Evolutionary conservation across 2,888 invertebrate genomes (phyloP).

Genomic region (Rhagium mordax): DNA sequence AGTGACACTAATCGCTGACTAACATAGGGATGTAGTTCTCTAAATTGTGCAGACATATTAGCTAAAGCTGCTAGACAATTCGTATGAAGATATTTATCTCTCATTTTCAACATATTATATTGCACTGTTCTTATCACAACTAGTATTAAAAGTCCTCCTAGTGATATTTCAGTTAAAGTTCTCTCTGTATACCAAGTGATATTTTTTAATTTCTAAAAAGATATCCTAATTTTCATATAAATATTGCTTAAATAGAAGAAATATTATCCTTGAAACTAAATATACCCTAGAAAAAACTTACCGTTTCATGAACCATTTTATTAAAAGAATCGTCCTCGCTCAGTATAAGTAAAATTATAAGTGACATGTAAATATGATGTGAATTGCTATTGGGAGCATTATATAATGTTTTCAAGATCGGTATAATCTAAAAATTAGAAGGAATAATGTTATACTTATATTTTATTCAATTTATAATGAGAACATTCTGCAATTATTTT

Average conservation of each 20-base stretch:
- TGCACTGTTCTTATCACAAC: conserved; percentile 98
- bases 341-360: conserved; percentile 95
- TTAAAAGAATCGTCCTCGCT: conserved; percentile 98
- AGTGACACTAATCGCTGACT: conserved; percentile 94
- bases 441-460: background rate
- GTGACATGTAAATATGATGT: conserved; percentile 99
- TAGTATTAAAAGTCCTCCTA: conserved; percentile 94
- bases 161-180: conserved; percentile 90
- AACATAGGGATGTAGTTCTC: conserved; percentile 94
- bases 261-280: background rate
- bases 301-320: conserved; percentile 93
- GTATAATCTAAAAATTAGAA: conserved; percentile 80
- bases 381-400: conserved; percentile 92
- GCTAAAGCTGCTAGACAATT: conserved; percentile 98
- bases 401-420: conserved; percentile 93
- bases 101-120: conserved; percentile 96
- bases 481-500: too few species aligned
- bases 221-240: background rate
- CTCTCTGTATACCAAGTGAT: conserved; percentile 96
- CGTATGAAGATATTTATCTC: conserved; percentile 98
- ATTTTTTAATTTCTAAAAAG: conserved; percentile 85
- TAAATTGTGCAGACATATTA: conserved; percentile 97
- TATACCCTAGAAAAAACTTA: conserved; percentile 72
- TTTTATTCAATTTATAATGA: too few species aligned
- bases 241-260: background rate